Conservation (phyloP, 2,797 vertebrate species). For the Notolabrus celidotus region DNA sequence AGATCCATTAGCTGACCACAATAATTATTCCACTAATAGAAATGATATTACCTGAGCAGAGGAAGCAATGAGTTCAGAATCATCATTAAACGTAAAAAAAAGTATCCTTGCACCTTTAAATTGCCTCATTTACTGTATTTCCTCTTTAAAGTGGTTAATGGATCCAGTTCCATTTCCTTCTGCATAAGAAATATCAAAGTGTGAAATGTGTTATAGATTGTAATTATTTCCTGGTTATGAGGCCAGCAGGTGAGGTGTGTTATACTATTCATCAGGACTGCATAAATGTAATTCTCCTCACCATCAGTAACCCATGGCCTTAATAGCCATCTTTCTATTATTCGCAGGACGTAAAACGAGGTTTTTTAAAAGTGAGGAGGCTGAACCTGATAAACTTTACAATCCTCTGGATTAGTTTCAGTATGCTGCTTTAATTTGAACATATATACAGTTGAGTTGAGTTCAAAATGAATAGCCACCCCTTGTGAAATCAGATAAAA, state of each 20-base stretch:
- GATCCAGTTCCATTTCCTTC: constrained; percentile 48
- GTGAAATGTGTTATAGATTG: constrained; percentile 65
- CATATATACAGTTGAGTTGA: no score
- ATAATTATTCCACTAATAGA: background rate
- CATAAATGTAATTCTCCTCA: constrained; percentile 58
- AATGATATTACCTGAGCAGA: constrained; percentile 11
- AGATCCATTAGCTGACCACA: background rate
- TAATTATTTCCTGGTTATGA: constrained; percentile 65
- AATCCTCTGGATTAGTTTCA: no score
- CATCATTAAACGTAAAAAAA: constrained; percentile 24
- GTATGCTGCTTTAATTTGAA: no score
- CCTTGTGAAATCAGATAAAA: no score
- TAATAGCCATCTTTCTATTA: constrained; percentile 44
- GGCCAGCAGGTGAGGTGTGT: constrained; percentile 37
- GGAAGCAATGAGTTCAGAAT: constrained; percentile 5
- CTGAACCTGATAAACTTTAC: no score
- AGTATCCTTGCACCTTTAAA: constrained; percentile 30
- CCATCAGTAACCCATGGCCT: constrained; percentile 50
- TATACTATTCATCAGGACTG: constrained; percentile 33
- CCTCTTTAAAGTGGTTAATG: constrained; percentile 43
- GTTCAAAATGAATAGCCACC: no score
- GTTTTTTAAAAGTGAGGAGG: constrained; percentile 26
- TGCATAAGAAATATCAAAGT: constrained; percentile 55
- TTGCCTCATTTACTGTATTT: constrained; percentile 50
- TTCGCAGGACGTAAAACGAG: constrained; percentile 32